Evolutionary conservation across 2,797 vertebrate genomes (phyloP), one percentile per base, ranked within the genome.

Genomic region (Smutsia temminckii): DNA sequence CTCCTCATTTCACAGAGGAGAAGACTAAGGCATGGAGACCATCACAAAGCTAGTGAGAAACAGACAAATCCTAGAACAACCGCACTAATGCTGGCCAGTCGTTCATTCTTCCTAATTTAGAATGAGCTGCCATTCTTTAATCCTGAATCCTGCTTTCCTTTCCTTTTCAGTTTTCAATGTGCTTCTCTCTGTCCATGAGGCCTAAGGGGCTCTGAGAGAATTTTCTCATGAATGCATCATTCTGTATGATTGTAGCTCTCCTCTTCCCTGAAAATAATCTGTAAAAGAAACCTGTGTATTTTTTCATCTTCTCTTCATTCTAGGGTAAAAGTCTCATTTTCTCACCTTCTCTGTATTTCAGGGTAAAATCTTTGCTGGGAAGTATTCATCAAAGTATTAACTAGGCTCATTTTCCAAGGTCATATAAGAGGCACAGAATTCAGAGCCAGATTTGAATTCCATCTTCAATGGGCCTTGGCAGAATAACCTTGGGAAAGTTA

Each of bases 251-350:
- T 27, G 0, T n/a, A 85, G 23, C 10, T 85, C 66, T 68, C 37
- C 32, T 85, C 49, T 53, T 81, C 11, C 37, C 49, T 90, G 16
- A 9, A 77, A 72, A 46, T 34, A 42, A 51, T 34, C 32, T 57
- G 37, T 71, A 79, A 78, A 92, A 63, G 37, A 95, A 63, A 71
- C 23, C 16, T 78, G 27, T n/a, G 32, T 64, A 69, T 83, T 87
- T 90, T 93, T 46, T 93, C n/a, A 34, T 64, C n/a, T 86, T 61
- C 17, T 93, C 68, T 90, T 90, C 29, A 46, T 51, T 90, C 51
- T 13, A 75, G 42, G 40, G 11, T 64, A 74, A 57, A 81, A 27
- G 34, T 29, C 3, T 85, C 40, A 46, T 75, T 83, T 88, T 74
- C 51, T 79, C 40, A 12, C 59, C 25, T 68, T 75, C 46, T 89